Conservation (phyloP, 2,113 vertebrate species). For the Poecilia latipinna region DNA sequence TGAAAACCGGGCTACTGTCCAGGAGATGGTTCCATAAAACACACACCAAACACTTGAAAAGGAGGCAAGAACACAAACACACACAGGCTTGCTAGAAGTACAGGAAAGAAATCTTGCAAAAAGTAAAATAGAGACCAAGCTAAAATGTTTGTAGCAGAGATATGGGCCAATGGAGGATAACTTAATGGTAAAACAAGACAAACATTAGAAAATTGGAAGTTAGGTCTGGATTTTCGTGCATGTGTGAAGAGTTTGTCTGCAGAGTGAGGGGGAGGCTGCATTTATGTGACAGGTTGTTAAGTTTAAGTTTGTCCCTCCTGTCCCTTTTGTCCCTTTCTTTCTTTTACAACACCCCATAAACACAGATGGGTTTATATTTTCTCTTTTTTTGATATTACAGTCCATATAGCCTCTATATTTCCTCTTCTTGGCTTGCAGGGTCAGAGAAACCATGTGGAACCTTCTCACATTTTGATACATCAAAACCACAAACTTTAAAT, state of each 20-base stretch:
- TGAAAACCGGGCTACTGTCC: conserved; percentile 76
- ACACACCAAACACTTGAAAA: conserved; percentile 64
- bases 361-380: conserved; percentile 46
- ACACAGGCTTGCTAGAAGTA: not conserved
- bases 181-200: not conserved
- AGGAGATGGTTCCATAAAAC: conserved; percentile 78
- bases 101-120: conserved; percentile 18
- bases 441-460: not conserved
- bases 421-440: not conserved
- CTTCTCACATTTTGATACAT: not conserved
- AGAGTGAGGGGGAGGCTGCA: conserved; percentile 23
- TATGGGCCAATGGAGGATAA: conserved; percentile 10
- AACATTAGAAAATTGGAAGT: not conserved
- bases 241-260: conserved; percentile 45
- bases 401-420: conserved; percentile 15
- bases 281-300: conserved; percentile 71
- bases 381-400: conserved; percentile 43
- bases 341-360: conserved; percentile 64
- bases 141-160: not conserved
- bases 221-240: not conserved
- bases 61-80: conserved; percentile 14
- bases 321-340: conserved; percentile 11
- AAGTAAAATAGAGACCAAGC: not conserved
- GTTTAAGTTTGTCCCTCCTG: conserved; percentile 60
- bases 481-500: not conserved